Conservation (phyloP, 2,797 vertebrate genomes). For the Hapalemur alaotrensis region DNA sequence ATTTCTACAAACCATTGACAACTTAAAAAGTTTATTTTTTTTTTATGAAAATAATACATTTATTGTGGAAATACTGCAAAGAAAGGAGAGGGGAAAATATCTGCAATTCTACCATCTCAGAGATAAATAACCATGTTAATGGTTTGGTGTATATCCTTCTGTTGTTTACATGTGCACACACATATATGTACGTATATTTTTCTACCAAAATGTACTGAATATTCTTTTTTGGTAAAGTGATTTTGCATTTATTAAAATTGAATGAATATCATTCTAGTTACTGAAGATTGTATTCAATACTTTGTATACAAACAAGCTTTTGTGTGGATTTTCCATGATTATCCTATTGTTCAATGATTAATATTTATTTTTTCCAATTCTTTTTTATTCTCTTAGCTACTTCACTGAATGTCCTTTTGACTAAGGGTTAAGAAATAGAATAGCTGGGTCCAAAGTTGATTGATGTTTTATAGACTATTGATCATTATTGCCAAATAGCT, state of each 20-base stretch:
- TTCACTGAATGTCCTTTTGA: background rate
- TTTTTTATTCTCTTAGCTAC: background rate
- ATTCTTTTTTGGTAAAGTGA: background rate
- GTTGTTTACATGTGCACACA: background rate
- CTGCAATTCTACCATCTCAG: background rate
- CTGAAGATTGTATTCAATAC: background rate
- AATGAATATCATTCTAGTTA: background rate
- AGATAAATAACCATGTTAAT: background rate
- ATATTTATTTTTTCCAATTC: background rate
- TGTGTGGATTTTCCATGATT: background rate
- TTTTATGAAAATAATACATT: slow-evolving; percentile 8
- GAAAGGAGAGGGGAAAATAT: background rate
- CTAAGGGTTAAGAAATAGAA: background rate
- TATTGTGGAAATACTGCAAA: background rate
- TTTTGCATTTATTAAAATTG: background rate
- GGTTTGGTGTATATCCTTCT: background rate
- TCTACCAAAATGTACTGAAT: background rate
- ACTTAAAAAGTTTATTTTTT: background rate
- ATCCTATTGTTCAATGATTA: background rate
- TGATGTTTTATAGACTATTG: background rate
- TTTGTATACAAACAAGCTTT: background rate
- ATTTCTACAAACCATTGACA: background rate
- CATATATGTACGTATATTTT: background rate
- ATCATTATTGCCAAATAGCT: background rate
- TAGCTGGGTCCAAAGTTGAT: background rate